Base-by-base conservation (phyloP, 2,113 vertebrate genomes). In the Eurypyga helias region DNA sequence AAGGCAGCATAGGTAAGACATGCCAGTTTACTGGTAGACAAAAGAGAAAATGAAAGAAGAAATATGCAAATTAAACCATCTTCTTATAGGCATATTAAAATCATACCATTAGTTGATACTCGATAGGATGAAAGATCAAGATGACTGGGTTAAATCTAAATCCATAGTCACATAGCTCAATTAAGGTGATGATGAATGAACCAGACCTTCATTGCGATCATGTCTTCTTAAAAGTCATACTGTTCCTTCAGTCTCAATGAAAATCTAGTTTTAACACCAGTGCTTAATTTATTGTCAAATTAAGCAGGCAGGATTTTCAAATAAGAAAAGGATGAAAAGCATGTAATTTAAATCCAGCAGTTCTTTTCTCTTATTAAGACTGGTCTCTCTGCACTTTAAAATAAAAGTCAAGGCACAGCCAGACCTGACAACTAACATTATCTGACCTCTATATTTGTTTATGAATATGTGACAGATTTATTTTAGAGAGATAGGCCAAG, bases 261-360 rank as follows among this genome's bases (percentile, higher is more conserved):
- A 97, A 96, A 88, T 51, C 29, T 41, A 31, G 17, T 67, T 92
- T 91, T 66, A 97, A 83, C 70, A 84, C n/a, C 0, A 0, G 64
- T 48, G 81, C 48, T 77, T 89, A 93, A 94, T 75, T 94, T 96
- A 85, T 88, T 92, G 86, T 83, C 54, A 79, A 94, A 93, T 79
- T 85, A 91, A 72, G n/a, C 67, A 80, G 70, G 75, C 62, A 83
- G 75, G 64, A 75, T 87, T 89, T 80, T 88, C 67, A 85, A 80
- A 73, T 54, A 57, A 69, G 45, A 38, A 66, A 81, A 93, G 60
- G 52, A 88, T 1, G 0, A 88, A 90, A 95, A 78, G 26, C 31
- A 43, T 76, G 64, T 49, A 75, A 96, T 92, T 96, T 87, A 94
- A 96, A 96, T 55, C 24, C 73, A 83, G 33, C 67, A 70, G 57